phyloP scores from a whole-genome alignment of 2,113 vertebrate species.

The Poeciliopsis prolifica region DNA sequence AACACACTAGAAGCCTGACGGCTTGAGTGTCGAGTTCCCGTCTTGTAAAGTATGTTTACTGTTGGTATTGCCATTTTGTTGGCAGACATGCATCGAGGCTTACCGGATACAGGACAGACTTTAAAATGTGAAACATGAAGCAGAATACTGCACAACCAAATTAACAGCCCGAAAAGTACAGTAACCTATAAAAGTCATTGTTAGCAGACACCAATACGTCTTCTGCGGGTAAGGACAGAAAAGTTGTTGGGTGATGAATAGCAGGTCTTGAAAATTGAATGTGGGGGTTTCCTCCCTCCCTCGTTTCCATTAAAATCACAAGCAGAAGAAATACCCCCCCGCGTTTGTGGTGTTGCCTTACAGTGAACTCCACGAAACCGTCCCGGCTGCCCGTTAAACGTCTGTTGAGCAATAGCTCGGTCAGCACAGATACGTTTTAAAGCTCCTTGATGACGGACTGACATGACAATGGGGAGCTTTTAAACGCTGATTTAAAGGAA shows the following conservation, averaged over 20 bases:
- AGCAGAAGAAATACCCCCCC: conserved; percentile 61
- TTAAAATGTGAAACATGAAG: conserved; percentile 25
- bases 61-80: not conserved
- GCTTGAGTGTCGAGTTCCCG: not conserved
- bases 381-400: conserved; percentile 58
- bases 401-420: conserved; percentile 45
- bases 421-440: conserved; percentile 55
- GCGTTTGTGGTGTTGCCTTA: conserved; percentile 70
- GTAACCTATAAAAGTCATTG: conserved; percentile 62
- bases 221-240: conserved; percentile 44
- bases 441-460: conserved; percentile 41
- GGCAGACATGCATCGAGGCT: too few species aligned
- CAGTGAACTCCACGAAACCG: conserved; percentile 66
- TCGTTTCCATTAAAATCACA: conserved; percentile 73
- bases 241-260: conserved; percentile 56
- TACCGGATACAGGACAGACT: not conserved
- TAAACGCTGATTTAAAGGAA: conserved; percentile 46
- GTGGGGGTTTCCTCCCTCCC: conserved; percentile 46
- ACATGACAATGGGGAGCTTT: conserved; percentile 38
- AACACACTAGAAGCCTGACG: too few species aligned
- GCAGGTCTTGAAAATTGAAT: conserved; percentile 28
- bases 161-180: not conserved
- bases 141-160: not conserved
- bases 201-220: conserved; percentile 47
- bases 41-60: not conserved